Evolutionary conservation across 2,797 vertebrate species (phyloP).

Genomic region (Orientallactaga sibirica): DNA sequence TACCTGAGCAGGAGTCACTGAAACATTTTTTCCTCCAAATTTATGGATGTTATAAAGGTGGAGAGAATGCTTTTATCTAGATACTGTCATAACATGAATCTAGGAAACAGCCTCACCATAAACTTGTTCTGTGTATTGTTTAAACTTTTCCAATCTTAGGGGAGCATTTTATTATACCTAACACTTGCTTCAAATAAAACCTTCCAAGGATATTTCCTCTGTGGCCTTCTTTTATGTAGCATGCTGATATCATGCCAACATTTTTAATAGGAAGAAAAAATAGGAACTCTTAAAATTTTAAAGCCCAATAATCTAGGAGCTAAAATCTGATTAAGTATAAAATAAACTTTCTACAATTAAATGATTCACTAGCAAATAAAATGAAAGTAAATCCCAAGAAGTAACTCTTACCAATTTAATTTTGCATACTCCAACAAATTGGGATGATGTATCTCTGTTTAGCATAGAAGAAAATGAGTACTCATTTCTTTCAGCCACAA

Average conservation of each 20-base stretch:
- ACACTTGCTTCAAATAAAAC: constrained; percentile 53
- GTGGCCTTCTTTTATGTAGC: constrained; percentile 19
- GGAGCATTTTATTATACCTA: constrained; percentile 52
- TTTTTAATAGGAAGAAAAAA: constrained; percentile 74
- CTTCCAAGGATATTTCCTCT: not conserved
- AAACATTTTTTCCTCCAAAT: constrained; percentile 50
- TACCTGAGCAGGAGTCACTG: constrained; percentile 26
- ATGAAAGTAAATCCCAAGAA: not conserved
- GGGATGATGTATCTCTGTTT: not conserved
- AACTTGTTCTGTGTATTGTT: constrained; percentile 36
- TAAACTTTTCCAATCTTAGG: constrained; percentile 55
- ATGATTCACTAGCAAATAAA: constrained; percentile 62
- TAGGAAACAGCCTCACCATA: constrained; percentile 29
- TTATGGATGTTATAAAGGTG: constrained; percentile 25
- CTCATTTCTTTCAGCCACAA: constrained; percentile 25
- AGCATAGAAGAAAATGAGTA: not conserved
- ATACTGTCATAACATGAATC: not conserved
- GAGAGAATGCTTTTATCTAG: not conserved
- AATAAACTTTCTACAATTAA: constrained; percentile 80
- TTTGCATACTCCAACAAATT: constrained; percentile 30
- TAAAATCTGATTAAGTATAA: constrained; percentile 76
- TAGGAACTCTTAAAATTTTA: constrained; percentile 63
- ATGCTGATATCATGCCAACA: constrained; percentile 27
- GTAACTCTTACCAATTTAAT: constrained; percentile 63
- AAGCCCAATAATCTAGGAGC: constrained; percentile 68